A percentile compares a stretch with the other conserved stretches of the same genome.
Evolutionary conservation across 2,113 vertebrate genomes (phyloP).

Genomic region (Nicator chloris): DNA sequence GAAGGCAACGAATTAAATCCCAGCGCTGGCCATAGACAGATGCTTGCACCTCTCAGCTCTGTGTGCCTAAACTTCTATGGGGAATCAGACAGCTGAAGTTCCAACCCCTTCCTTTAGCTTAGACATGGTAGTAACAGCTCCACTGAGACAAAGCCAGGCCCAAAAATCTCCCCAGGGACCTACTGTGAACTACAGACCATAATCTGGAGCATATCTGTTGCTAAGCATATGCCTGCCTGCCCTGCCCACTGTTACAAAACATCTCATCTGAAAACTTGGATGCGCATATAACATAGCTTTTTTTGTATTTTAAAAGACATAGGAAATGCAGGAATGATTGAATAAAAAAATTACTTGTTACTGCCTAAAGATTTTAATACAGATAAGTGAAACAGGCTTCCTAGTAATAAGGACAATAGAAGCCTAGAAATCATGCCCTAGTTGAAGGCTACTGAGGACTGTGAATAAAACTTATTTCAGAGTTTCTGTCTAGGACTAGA

Average conservation of each 20-base stretch:
- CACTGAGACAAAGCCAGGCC: neutral
- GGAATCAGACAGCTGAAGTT: neutral
- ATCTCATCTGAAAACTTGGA: neutral
- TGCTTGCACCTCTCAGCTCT: neutral
- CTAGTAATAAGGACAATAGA: neutral
- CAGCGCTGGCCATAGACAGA: too few species aligned
- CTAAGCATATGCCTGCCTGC: neutral
- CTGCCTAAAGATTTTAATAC: neutral
- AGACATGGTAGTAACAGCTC: neutral
- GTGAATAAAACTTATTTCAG: neutral
- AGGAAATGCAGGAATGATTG: neutral
- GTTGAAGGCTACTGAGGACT: neutral
- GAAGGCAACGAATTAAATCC: neutral
- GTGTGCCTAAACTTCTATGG: neutral
- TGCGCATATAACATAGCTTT: neutral
- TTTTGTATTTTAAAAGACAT: neutral
- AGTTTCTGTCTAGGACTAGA: neutral
- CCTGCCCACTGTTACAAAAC: neutral
- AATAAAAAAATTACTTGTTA: neutral
- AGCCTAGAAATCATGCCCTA: neutral
- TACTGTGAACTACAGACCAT: neutral
- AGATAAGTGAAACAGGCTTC: neutral
- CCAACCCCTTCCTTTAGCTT: neutral
- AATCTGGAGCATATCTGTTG: neutral
- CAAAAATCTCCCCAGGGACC: neutral